phyloP scores from a whole-genome alignment of 1,140 invertebrate species.

The Helicorthomorpha holstii region DNA sequence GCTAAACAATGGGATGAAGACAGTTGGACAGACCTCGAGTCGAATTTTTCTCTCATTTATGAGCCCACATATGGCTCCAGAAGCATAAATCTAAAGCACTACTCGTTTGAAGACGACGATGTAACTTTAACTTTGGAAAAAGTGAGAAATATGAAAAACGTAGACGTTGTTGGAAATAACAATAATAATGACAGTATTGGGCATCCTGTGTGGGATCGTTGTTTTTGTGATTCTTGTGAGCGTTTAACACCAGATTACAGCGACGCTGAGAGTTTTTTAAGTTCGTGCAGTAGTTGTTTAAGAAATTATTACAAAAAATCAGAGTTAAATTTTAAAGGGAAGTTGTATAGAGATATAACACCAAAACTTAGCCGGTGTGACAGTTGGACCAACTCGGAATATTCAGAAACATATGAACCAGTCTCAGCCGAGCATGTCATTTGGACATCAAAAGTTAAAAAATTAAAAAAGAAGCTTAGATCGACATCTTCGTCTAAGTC shows the following conservation, averaged over 20 bases:
- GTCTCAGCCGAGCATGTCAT: background rate
- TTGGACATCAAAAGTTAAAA: background rate
- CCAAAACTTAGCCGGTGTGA: background rate
- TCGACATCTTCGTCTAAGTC: background rate
- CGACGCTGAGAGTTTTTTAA: background rate
- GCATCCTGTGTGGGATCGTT: background rate
- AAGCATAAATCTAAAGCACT: background rate
- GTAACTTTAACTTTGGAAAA: background rate
- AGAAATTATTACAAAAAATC: background rate
- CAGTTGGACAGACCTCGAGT: background rate
- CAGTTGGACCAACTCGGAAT: background rate
- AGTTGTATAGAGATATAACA: background rate
- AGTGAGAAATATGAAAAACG: background rate
- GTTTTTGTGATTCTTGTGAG: background rate
- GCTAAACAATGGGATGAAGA: background rate
- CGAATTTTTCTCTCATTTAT: background rate
- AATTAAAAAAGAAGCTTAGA: background rate
- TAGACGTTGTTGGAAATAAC: background rate
- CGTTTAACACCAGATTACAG: too few relatives aligned
- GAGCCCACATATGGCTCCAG: background rate
- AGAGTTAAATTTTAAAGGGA: background rate
- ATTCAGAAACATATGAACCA: background rate
- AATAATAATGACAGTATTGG: background rate
- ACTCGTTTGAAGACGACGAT: background rate
- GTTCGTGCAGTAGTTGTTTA: background rate